phyloP scores from a whole-genome alignment of 2,797 vertebrate species.

The Naso thynnoides region DNA sequence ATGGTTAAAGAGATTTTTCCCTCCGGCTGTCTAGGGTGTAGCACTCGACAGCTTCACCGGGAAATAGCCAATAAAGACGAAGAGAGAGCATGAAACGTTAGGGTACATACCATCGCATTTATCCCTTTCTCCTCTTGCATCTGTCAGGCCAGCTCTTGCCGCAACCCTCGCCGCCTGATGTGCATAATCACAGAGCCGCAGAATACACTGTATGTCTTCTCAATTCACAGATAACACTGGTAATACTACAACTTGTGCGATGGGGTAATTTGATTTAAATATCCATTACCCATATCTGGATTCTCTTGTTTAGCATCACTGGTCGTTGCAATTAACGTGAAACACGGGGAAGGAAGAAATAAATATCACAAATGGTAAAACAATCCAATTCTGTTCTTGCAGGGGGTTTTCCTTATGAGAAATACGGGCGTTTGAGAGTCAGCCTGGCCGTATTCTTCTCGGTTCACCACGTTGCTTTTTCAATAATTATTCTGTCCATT shows the following conservation, averaged over 20 bases:
- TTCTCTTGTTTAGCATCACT: conserved; percentile 37
- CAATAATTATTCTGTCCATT: conserved; percentile 86
- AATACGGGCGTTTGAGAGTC: conserved; percentile 46
- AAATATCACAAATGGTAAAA: conserved; percentile 53
- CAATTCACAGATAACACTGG: conserved; percentile 39
- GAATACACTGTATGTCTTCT: conserved; percentile 43
- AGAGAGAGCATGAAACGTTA: conserved; percentile 42
- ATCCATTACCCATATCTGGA: conserved; percentile 43
- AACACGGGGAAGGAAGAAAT: conserved; percentile 54
- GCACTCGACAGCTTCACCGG: conserved; percentile 36
- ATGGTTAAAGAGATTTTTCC: conserved; percentile 31
- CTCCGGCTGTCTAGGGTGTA: conserved; percentile 56
- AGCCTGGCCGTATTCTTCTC: conserved; percentile 64
- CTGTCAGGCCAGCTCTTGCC: conserved; percentile 83
- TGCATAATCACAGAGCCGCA: conserved; percentile 75
- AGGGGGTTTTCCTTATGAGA: conserved; percentile 35
- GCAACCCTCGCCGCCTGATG: conserved; percentile 82
- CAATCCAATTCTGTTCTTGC: conserved; percentile 44
- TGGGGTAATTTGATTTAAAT: conserved; percentile 36
- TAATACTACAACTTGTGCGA: conserved; percentile 21
- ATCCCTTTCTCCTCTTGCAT: conserved; percentile 76
- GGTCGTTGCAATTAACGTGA: conserved; percentile 49
- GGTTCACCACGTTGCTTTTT: conserved; percentile 84
- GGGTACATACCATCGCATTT: conserved; percentile 81
- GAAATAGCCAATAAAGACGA: conserved; percentile 54